Percentiles rank a stretch among this genome's conserved stretches.
Evolutionary conservation across 2,888 invertebrate genomes (phyloP).

Genomic region (Drosophila niveifrons): DNA sequence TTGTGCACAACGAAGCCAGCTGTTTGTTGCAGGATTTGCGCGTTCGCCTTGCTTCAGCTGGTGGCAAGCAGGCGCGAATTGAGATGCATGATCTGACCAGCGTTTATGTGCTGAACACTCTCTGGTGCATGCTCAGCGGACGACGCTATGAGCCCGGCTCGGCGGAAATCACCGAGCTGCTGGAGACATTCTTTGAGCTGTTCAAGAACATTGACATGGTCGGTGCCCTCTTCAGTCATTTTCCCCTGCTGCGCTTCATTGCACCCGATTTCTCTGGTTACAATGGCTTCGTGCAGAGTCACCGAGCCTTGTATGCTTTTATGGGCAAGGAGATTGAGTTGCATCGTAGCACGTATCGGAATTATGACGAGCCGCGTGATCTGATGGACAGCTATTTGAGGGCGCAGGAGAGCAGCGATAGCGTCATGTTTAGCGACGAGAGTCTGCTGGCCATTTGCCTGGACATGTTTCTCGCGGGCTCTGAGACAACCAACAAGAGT

Average conservation of each 20-base stretch:
- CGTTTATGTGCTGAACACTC: slow-evolving; percentile 91
- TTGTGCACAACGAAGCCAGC: slow-evolving; percentile 90
- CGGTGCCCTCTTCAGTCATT: slow-evolving; percentile 92
- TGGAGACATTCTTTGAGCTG: slow-evolving; percentile 89
- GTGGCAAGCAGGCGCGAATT: slow-evolving; percentile 86
- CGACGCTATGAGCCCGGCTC: slow-evolving; percentile 90
- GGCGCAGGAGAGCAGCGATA: slow-evolving; percentile 86
- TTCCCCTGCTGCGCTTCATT: slow-evolving; percentile 89
- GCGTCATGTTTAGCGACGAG: slow-evolving; percentile 88
- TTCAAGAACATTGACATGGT: slow-evolving; percentile 93
- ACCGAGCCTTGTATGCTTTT: slow-evolving; percentile 90
- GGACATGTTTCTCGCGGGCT: slow-evolving; percentile 95
- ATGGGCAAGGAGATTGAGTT: slow-evolving; percentile 89
- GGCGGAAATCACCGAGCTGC: slow-evolving; percentile 89
- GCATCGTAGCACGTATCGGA: slow-evolving; percentile 88
- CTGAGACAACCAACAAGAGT: slow-evolving; percentile 93
- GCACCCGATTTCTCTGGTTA: slow-evolving; percentile 93
- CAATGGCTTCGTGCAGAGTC: slow-evolving; percentile 89
- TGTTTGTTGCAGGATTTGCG: slow-evolving; percentile 87
- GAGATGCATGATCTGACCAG: slow-evolving; percentile 91
- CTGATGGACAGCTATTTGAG: slow-evolving; percentile 93
- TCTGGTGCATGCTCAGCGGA: slow-evolving; percentile 94
- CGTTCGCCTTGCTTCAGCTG: slow-evolving; percentile 83
- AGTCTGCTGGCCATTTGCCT: slow-evolving; percentile 92
- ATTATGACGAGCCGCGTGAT: slow-evolving; percentile 89